These are phyloP conservation scores for western clawed frog (Xenopus tropicalis) DNA, from an alignment of 2,113 vertebrate genomes.

Conservation along the genomic window DNA sequence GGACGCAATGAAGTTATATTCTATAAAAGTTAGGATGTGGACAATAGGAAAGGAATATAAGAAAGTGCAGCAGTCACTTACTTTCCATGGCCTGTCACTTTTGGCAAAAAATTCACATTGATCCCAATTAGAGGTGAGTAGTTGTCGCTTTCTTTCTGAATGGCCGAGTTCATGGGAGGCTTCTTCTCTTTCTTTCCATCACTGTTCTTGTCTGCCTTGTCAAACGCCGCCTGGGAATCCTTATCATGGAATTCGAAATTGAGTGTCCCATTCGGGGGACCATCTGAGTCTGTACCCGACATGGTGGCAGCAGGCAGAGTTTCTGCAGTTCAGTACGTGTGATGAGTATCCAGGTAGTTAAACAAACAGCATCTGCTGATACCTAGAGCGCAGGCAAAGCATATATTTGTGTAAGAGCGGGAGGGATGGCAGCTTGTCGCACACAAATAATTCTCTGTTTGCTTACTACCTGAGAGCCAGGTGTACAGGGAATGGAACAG, in stretches of 20 bases:
- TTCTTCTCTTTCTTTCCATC: slow-evolving; percentile 29
- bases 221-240: slow-evolving; percentile 29
- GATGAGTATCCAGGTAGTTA: slow-evolving; percentile 10
- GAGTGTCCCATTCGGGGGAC: neutral
- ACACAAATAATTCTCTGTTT: slow-evolving; percentile 11
- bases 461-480: slow-evolving; percentile 24
- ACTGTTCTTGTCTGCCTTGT: slow-evolving; percentile 6
- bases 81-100: slow-evolving; percentile 16
- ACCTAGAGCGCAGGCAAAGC: slow-evolving; percentile 12
- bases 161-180: slow-evolving; percentile 27
- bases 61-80: slow-evolving; percentile 2
- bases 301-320: neutral
- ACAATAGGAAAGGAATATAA: too few relatives aligned
- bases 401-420: slow-evolving; percentile 5
- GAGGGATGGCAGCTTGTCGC: neutral
- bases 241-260: slow-evolving; percentile 24
- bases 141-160: slow-evolving; percentile 25
- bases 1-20: too few relatives aligned
- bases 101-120: slow-evolving; percentile 1
- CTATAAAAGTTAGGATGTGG: too few relatives aligned
- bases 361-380: slow-evolving; percentile 15
- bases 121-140: slow-evolving; percentile 1
- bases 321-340: neutral
- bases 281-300: slow-evolving; percentile 27
- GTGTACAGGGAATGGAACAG: neutral